These are phyloP conservation scores for Drosophila percnosoma DNA, from an alignment of 2,888 invertebrate genomes.

Conservation along the genomic window DNA sequence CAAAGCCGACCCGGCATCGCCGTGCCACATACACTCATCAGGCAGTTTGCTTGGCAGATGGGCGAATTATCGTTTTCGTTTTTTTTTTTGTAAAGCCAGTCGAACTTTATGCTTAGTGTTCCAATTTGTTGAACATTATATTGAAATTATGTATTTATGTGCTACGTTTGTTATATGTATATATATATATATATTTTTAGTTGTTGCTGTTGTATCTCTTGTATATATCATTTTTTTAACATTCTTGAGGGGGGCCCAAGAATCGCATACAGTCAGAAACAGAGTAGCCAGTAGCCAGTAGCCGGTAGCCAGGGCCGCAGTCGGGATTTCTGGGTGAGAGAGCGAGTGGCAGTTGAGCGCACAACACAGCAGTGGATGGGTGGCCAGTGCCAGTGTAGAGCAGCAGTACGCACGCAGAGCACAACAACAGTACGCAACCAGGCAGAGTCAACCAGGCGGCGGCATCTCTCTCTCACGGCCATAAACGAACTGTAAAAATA, in stretches of 20 bases:
- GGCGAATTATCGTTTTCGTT: constrained; percentile 29
- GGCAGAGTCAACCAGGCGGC: constrained; percentile 59
- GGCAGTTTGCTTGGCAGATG: constrained; percentile 31
- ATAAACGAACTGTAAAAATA: constrained; percentile 79
- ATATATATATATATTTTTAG: not conserved
- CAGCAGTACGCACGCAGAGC: constrained; percentile 32
- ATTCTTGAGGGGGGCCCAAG: constrained; percentile 31
- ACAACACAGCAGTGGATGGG: constrained; percentile 14
- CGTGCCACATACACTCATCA: constrained; percentile 22
- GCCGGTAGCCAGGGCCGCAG: constrained; percentile 54
- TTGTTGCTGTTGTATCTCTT: constrained; percentile 8
- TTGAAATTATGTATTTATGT: constrained; percentile 38
- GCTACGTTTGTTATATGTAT: constrained; percentile 25
- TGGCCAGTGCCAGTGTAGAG: constrained; percentile 35
- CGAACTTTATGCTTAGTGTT: constrained; percentile 3
- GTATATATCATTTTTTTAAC: constrained; percentile 3
- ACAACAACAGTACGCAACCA: constrained; percentile 45
- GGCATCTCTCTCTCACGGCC: constrained; percentile 60
- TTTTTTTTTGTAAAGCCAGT: constrained; percentile 13
- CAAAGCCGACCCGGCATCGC: constrained; percentile 30
- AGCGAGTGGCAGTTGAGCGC: constrained; percentile 28
- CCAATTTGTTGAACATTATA: constrained; percentile 31
- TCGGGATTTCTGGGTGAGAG: constrained; percentile 53
- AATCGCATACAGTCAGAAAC: constrained; percentile 47
- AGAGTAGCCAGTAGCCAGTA: constrained; percentile 15